phyloP scores from a whole-genome alignment of 1,140 invertebrate species.

The Drosophila biarmipes region DNA sequence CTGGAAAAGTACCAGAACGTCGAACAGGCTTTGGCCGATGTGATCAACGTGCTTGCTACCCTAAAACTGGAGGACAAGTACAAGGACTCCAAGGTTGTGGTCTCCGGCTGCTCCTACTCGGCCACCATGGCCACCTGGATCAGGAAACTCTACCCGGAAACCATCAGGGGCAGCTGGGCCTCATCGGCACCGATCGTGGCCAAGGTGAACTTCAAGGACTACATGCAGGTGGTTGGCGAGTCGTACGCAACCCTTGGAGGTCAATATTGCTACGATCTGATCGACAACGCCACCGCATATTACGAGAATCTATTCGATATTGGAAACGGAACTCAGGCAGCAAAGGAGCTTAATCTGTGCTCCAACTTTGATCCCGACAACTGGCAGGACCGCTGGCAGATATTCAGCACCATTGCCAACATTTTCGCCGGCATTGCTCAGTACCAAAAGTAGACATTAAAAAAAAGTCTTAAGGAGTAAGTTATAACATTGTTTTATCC shows the following conservation, averaged over 20 bases:
- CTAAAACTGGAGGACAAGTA: slow-evolving; percentile 85
- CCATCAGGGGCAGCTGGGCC: slow-evolving; percentile 88
- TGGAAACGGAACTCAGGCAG: slow-evolving; percentile 51
- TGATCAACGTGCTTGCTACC: slow-evolving; percentile 89
- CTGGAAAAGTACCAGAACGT: slow-evolving; percentile 88
- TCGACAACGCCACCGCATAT: slow-evolving; percentile 86
- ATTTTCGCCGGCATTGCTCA: slow-evolving; percentile 76
- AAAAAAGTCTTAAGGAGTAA: neutral
- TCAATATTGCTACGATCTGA: slow-evolving; percentile 84
- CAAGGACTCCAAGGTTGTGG: slow-evolving; percentile 84
- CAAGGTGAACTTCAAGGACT: slow-evolving; percentile 88
- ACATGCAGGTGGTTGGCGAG: slow-evolving; percentile 64
- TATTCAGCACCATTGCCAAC: slow-evolving; percentile 77
- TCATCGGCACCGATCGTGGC: slow-evolving; percentile 90
- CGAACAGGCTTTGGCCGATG: slow-evolving; percentile 91
- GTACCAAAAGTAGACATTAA: slow-evolving; percentile 60
- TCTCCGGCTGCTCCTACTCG: slow-evolving; percentile 93
- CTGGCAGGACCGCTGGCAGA: slow-evolving; percentile 69
- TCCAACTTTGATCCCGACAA: slow-evolving; percentile 57
- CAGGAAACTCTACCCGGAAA: slow-evolving; percentile 91
- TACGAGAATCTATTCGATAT: slow-evolving; percentile 78
- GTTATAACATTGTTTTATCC: neutral
- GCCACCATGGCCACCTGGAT: slow-evolving; percentile 92
- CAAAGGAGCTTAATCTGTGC: slow-evolving; percentile 82
- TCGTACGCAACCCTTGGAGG: slow-evolving; percentile 75